Percentiles rank a stretch among this genome's conserved stretches.
phyloP scores from a whole-genome alignment of 2,797 vertebrate genomes.

The Acanthornis magna region DNA sequence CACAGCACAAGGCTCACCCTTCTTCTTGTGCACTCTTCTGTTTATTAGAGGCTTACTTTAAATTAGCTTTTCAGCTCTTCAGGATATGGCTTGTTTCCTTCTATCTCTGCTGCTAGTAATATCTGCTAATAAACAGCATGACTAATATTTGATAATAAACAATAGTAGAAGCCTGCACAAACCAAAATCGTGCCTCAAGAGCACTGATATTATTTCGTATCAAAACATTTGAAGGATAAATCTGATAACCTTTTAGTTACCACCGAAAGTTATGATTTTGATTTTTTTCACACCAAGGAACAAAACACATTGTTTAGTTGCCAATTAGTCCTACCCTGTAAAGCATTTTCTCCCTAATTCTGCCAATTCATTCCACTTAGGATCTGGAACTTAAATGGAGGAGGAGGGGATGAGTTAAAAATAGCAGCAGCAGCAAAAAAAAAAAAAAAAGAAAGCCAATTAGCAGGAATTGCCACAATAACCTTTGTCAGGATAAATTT shows the following conservation, averaged over 20 bases:
- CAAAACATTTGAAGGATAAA: not conserved
- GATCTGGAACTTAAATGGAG: not conserved
- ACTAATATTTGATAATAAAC: conserved; percentile 14
- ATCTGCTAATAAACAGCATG: not conserved
- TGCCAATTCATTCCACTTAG: conserved; percentile 15
- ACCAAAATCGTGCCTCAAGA: not conserved
- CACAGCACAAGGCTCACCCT: not conserved
- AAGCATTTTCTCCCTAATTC: not conserved
- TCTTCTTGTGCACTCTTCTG: not conserved
- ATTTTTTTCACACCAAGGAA: not conserved
- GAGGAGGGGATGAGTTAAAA: conserved; percentile 39
- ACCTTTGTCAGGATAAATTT: conserved; percentile 70
- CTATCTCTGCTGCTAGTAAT: not conserved
- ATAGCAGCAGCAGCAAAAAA: conserved; percentile 14
- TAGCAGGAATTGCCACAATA: conserved; percentile 68
- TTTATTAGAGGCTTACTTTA: not conserved
- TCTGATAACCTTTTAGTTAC: not conserved
- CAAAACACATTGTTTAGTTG: not conserved
- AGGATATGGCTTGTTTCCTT: not conserved
- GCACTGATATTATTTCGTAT: not conserved
- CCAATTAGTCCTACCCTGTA: not conserved
- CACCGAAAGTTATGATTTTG: not conserved
- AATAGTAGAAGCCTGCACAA: not conserved
- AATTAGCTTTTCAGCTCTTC: conserved; percentile 26
- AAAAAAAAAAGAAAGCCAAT: conserved; percentile 16